These are phyloP conservation scores for Coleophora flavipennella DNA, from an alignment of 2,888 invertebrate genomes.

Conservation along the genomic window DNA sequence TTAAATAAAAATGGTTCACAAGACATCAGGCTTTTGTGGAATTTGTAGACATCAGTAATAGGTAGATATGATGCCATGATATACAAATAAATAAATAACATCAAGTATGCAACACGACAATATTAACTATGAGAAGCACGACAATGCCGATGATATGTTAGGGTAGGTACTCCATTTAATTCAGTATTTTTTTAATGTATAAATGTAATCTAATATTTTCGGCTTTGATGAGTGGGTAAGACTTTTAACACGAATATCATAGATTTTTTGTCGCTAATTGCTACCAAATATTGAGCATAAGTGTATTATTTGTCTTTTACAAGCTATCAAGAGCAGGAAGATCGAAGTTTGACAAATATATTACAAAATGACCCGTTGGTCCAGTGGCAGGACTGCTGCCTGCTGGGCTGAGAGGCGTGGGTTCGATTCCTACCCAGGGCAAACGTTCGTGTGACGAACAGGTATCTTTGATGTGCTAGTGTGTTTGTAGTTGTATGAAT, in stretches of 20 bases:
- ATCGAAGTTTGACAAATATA: no score
- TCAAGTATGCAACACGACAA: slow-evolving; percentile 39
- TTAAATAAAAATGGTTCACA: no score
- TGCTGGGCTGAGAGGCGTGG: no score
- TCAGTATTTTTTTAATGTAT: slow-evolving; percentile 8
- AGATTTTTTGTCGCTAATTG: slow-evolving; percentile 5
- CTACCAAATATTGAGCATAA: slow-evolving; percentile 11
- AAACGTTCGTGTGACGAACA: no score
- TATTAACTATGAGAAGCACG: slow-evolving; percentile 50
- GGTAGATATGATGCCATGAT: not conserved
- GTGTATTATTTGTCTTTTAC: slow-evolving; percentile 41
- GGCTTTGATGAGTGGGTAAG: slow-evolving; percentile 20
- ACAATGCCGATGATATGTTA: slow-evolving; percentile 66
- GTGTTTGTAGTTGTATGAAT: no score
- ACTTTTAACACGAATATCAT: slow-evolving; percentile 17
- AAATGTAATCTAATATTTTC: slow-evolving; percentile 21
- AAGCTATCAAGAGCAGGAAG: slow-evolving; percentile 23
- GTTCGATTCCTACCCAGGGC: no score
- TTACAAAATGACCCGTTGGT: no score
- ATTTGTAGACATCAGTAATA: no score
- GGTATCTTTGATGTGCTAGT: no score
- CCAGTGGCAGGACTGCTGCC: no score
- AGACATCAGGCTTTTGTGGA: no score
- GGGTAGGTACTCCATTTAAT: slow-evolving; percentile 39
- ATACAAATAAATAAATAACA: slow-evolving; percentile 6